Evolutionary conservation across 1,140 invertebrate species (phyloP).

Genomic region (Nephila pilipes): DNA sequence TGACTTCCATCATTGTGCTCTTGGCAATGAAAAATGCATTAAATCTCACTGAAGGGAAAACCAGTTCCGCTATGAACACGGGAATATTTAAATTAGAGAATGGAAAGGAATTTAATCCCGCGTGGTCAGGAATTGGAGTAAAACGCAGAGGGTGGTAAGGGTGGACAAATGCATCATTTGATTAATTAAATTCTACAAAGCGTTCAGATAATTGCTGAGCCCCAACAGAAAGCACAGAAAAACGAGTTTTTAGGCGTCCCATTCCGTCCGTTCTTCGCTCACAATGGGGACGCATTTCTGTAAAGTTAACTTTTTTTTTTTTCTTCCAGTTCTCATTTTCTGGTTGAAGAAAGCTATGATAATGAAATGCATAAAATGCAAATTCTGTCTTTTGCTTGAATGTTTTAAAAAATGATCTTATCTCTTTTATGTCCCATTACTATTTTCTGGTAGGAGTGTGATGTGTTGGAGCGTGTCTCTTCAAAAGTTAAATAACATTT

Average conservation of each 20-base stretch:
- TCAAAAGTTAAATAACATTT: neutral
- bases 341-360: neutral
- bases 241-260: conserved; percentile 2
- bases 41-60: neutral
- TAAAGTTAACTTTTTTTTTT: neutral
- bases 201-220: conserved; percentile 29
- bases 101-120: conserved; percentile 11
- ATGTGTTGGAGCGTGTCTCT: neutral
- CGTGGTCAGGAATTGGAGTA: neutral
- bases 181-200: conserved; percentile 55
- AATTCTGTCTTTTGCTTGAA: neutral
- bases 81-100: conserved; percentile 42
- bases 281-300: neutral
- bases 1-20: neutral
- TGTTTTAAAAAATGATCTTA: neutral
- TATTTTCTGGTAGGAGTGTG: neutral
- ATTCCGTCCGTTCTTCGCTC: neutral
- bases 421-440: neutral
- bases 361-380: conserved; percentile 35
- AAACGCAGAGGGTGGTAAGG: neutral
- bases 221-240: conserved; percentile 13
- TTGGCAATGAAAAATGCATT: conserved; percentile 13
- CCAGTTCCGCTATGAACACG: neutral
- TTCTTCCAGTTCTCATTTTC: neutral
- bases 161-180: conserved; percentile 35